Evolutionary conservation across 2,797 vertebrate species (phyloP).

Genomic region (Pangasius sanitwongsei): DNA sequence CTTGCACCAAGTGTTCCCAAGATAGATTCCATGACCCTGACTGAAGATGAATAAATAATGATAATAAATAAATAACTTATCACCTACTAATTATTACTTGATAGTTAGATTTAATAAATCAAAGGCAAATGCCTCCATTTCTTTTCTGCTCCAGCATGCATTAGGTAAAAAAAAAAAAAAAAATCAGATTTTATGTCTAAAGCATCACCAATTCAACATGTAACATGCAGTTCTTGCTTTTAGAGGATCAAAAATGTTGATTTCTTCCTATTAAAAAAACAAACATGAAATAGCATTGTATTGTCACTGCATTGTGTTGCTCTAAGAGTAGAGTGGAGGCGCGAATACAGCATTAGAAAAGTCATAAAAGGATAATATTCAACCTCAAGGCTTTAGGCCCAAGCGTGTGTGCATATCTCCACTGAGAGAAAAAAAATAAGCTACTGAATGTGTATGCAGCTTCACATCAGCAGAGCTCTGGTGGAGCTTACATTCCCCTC

Average conservation of each 20-base stretch:
- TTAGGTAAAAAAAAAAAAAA: neutral
- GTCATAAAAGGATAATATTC: conserved; percentile 33
- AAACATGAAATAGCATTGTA: neutral
- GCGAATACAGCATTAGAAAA: conserved; percentile 23
- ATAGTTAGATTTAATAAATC: neutral
- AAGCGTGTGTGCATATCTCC: neutral
- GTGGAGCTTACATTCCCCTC: neutral
- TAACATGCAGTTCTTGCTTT: neutral
- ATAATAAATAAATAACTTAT: neutral
- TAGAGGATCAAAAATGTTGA: neutral
- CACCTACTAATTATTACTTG: neutral
- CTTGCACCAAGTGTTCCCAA: neutral
- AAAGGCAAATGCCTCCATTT: neutral
- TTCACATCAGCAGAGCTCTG: neutral
- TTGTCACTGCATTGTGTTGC: neutral
- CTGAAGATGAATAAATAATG: neutral
- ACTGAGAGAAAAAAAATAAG: conserved; percentile 20
- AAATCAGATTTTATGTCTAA: neutral
- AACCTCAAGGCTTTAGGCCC: conserved; percentile 7
- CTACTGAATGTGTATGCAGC: neutral
- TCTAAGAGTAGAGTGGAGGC: neutral
- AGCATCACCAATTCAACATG: neutral
- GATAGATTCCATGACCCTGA: neutral
- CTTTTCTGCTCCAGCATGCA: neutral
- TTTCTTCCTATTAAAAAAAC: neutral